Base-by-base conservation (phyloP, 1,140 invertebrate species). In the Armadillidium nasatum region DNA sequence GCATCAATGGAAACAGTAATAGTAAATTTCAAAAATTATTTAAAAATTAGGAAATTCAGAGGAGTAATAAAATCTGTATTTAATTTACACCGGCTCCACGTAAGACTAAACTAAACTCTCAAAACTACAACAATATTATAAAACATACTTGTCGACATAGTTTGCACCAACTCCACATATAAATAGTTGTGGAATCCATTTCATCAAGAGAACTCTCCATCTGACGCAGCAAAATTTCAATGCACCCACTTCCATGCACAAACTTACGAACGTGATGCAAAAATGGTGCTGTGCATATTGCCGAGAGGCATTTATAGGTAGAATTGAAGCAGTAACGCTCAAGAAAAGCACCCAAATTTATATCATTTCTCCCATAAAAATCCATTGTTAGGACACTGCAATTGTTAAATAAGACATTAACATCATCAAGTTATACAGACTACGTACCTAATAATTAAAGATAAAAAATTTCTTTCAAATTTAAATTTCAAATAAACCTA, bases 321-420 rank as follows among this genome's bases (percentile, higher is more conserved):
- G 88, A 87, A 77, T 91, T 89, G 83, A 96, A 94, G 85, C 96
- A 98, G 83, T 96, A 97, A 71, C 92, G 88, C 84, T 97, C 93
- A 2, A 99, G 86, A 85, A 99, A 99, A 78, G 90, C 91, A 60
- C 96, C 97, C 6, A 99, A 84, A 4, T 96, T 92, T 77, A 98
- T 97, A 84, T 99, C 97, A 82, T 96, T 94, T 19, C 89, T 87
- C 0, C 94, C 94, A 85, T 99, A 98, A 84, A 97, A 93, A 79
- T 96, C 93, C 94, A 99, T 99, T 71, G 91, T 90, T 0, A 96
- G 90, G 21, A 95, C 89, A 90, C 92, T 80, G 67, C 46, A 71
- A 43, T 74, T 2, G 0, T 92, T 82, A 54, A 84, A n/a, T n/a
- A n/a, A n/a, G n/a, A n/a, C n/a, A n/a, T n/a, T n/a, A n/a, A n/a